phyloP scores from a whole-genome alignment of 1,140 invertebrate genomes.

The Ruditapes philippinarum region DNA sequence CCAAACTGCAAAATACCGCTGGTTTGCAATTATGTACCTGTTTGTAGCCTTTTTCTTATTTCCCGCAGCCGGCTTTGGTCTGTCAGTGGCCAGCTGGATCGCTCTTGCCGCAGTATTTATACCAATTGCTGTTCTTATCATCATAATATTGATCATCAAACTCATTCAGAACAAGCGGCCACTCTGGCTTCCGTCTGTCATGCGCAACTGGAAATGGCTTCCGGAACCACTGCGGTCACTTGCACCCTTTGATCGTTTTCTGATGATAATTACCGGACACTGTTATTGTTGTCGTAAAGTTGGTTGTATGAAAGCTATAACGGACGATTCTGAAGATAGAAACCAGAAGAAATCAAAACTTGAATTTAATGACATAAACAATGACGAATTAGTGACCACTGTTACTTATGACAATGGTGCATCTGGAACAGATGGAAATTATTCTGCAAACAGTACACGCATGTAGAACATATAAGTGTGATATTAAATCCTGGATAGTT shows the following conservation, averaged over 20 bases:
- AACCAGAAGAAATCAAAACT: not conserved
- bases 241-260: constrained; percentile 72
- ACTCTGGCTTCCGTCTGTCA: constrained; percentile 70
- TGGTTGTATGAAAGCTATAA: constrained; percentile 27
- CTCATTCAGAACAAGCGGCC: constrained; percentile 77
- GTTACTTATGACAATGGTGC: not conserved
- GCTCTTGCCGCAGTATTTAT: constrained; percentile 77
- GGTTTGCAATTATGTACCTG: constrained; percentile 89
- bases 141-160: constrained; percentile 80
- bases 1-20: constrained; percentile 88
- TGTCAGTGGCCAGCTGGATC: constrained; percentile 84
- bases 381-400: too few species aligned
- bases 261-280: constrained; percentile 53
- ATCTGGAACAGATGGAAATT: not conserved
- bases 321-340: not conserved
- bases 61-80: constrained; percentile 87
- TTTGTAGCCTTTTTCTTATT: constrained; percentile 88
- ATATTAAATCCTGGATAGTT: too few species aligned
- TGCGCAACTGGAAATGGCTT: constrained; percentile 82
- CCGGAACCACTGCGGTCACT: constrained; percentile 78
- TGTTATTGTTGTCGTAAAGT: constrained; percentile 66
- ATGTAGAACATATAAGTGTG: too few species aligned
- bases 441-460: not conserved
- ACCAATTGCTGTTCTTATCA: constrained; percentile 70
- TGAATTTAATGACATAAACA: not conserved